Evolutionary conservation across 2,888 invertebrate species (phyloP), one percentile per base, ranked within the genome.

Genomic region (Leptura quadrifasciata): DNA sequence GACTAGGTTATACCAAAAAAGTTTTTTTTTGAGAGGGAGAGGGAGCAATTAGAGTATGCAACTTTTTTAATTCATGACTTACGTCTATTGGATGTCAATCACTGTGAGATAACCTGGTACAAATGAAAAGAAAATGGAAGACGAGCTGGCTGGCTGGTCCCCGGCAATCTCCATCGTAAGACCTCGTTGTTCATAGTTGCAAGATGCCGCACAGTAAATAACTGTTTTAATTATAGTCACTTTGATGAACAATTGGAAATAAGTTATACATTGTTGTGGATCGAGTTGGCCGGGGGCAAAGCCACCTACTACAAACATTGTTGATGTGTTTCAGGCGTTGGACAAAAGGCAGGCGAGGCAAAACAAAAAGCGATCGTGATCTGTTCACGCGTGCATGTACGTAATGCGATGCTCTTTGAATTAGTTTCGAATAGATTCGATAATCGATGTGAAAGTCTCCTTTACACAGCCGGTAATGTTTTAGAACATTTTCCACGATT

Each of bases 281-380:
- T 81, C 81, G 82, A 81, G 81, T 61, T 69, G 71, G 79, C 82
- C 84, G 24, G 65, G 57, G 84, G 85, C 84, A 79, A 76, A 82
- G 84, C 86, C 87, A 86, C 87, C 86, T 87, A 87, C 87, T 84
- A 86, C 83, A 85, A 86, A 86, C 85, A 85, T 86, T 85, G 84
- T 85, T 84, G 84, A 83, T 84, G 84, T 81, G 84, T 83, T 82
- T 81, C 79, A 81, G 84, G 82, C 83, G 81, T 81, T 80, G 83
- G 84, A 85, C 85, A 84, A 85, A 86, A 85, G 84, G 80, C 81
- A 81, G 85, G 86, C 84, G 85, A 85, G 85, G 85, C 85, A 77
- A 83, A 85, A 85, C 84, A 86, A 87, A 87, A 87, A 86, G 85
- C 82, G 82, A 85, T 86, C 86, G 87, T 86, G 86, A 86, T 86